Base-by-base conservation (phyloP, 2,797 vertebrate genomes). In the Hippoglossus hippoglossus region DNA sequence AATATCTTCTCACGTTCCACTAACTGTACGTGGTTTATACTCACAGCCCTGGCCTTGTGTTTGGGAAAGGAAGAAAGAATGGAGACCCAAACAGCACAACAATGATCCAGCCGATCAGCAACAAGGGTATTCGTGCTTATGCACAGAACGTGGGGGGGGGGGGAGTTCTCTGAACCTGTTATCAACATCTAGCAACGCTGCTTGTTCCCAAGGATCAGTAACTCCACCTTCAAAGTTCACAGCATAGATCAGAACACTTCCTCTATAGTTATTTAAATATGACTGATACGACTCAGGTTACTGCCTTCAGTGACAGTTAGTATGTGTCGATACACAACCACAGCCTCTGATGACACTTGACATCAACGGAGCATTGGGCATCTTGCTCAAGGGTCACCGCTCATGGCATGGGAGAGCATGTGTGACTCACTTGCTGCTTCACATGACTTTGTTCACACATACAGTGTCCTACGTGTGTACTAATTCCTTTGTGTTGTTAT, bases 331-430 rank as follows among this genome's bases (percentile, higher is more conserved):
- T 31, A 53, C 51, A 59, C 53, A 70, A 58, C 0, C 5, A 28
- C 52, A 16, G 21, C 44, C 56, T 39, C 39, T 4, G 41, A 5
- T 34, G 34, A 55, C 8, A 26, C 47, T 19, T 71, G 52, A 66
- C 61, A 11, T 47, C 46, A 41, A 1, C 26, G 28, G 18, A 58
- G 56, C 52, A 2, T 26, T 21, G 24, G 26, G 22, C 46, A 24
- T 63, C 52, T 74, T 9, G 78, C 72, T 77, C 49, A 11, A 39
- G 56, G 73, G 53, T 22, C 58, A 25, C 28, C 1, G 10, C 50
- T 16, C 39, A 2, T 49, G 52, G 56, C 46, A 56, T 18, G 2
- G 57, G n/a, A 63, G 47, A 58, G 39, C 26, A 15, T 10, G 25
- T 63, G 39, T 55, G 61, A 72, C 26, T 60, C 31, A 62, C 47